Evolutionary conservation across 2,797 vertebrate species (phyloP).

Genomic region (Protonibea diacanthus): DNA sequence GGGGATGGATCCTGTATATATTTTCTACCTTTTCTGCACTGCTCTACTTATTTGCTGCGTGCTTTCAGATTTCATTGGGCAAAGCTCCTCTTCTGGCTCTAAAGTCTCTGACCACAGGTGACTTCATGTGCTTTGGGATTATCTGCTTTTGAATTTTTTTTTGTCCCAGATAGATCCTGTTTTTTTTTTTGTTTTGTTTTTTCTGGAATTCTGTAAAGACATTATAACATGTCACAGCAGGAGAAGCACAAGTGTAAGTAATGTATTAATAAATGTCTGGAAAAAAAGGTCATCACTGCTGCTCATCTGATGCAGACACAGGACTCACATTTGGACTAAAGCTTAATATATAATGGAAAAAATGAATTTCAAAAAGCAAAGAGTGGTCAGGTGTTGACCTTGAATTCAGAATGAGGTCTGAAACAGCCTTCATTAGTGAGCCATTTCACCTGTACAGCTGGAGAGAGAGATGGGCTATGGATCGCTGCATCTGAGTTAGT

Average conservation of each 20-base stretch:
- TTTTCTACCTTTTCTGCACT: too few species aligned
- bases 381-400: constrained; percentile 66
- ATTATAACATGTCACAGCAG: neutral
- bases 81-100: neutral
- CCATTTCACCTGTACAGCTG: constrained; percentile 58
- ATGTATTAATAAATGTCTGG: constrained; percentile 41
- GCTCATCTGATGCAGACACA: constrained; percentile 34
- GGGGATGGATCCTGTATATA: neutral
- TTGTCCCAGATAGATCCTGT: constrained; percentile 8
- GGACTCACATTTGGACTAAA: constrained; percentile 23
- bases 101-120: neutral
- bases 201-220: neutral
- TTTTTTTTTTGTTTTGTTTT: neutral
- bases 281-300: constrained; percentile 31
- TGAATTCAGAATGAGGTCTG: constrained; percentile 64
- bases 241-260: constrained; percentile 14
- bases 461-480: constrained; percentile 52
- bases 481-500: constrained; percentile 53
- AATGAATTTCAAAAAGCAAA: constrained; percentile 43
- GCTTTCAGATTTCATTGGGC: neutral
- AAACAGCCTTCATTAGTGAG: constrained; percentile 69
- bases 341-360: constrained; percentile 48
- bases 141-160: neutral
- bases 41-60: too few species aligned
- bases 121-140: neutral